A percentile compares a stretch with the other conserved stretches of the same genome.
Evolutionary conservation across 2,888 invertebrate species (phyloP).

Genomic region (Brachyptera risi): DNA sequence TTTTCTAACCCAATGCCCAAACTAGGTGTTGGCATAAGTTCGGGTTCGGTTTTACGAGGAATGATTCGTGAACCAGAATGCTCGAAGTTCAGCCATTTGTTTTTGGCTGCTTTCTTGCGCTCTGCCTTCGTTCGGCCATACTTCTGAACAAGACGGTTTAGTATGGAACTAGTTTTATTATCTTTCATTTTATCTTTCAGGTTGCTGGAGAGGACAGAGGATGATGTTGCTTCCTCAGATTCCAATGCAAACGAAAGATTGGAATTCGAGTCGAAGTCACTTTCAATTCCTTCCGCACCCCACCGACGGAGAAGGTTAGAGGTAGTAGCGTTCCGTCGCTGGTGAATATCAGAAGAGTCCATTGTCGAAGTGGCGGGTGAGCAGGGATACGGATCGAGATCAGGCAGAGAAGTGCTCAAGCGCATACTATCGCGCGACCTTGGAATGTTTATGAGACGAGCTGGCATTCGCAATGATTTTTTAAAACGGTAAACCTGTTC

Average conservation of each 20-base stretch:
- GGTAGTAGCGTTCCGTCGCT: slow-evolving; percentile 5
- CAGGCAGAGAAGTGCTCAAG: slow-evolving; percentile 70
- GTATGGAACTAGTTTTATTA: slow-evolving; percentile 56
- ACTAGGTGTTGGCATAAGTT: slow-evolving; percentile 62
- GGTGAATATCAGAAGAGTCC: slow-evolving; percentile 24
- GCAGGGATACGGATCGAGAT: slow-evolving; percentile 62
- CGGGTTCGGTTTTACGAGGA: slow-evolving; percentile 41
- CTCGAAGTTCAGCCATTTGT: slow-evolving; percentile 35
- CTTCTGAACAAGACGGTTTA: slow-evolving; percentile 63
- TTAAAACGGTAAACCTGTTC: slow-evolving; percentile 80
- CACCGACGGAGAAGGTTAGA: slow-evolving; percentile 18
- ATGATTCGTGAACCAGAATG: neutral
- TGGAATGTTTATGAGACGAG: slow-evolving; percentile 73
- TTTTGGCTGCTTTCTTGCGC: slow-evolving; percentile 48
- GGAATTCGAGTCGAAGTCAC: slow-evolving; percentile 55
- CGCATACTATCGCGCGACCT: slow-evolving; percentile 47
- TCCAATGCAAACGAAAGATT: slow-evolving; percentile 52
- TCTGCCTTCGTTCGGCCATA: slow-evolving; percentile 56
- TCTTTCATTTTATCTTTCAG: slow-evolving; percentile 47
- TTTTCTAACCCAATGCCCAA: slow-evolving; percentile 43
- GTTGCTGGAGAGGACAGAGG: slow-evolving; percentile 60
- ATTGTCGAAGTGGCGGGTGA: slow-evolving; percentile 39
- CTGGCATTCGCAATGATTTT: slow-evolving; percentile 75
- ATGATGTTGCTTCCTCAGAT: slow-evolving; percentile 62
- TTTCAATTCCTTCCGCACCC: slow-evolving; percentile 22